Conservation (phyloP, 2,888 invertebrate genomes). For the Temnothorax rugatulus region DNA sequence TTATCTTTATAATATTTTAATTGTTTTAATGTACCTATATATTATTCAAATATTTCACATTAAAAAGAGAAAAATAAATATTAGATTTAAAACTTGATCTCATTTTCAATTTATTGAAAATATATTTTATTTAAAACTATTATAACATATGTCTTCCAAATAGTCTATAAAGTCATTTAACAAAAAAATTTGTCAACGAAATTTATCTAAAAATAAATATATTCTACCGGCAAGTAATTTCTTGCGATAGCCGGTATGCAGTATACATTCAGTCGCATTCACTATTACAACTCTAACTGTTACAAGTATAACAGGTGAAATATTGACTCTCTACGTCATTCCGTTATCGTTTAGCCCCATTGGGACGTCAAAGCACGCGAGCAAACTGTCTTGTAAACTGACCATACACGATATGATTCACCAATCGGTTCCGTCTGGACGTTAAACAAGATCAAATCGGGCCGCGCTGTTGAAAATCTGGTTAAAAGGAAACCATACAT, state of each 20-base stretch:
- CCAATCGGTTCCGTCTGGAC: conserved; percentile 69
- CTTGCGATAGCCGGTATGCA: not conserved
- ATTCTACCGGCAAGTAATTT: not conserved
- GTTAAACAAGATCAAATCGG: conserved; percentile 62
- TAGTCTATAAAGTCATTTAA: not conserved
- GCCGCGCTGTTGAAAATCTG: conserved; percentile 65
- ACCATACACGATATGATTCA: conserved; percentile 56
- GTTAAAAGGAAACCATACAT: conserved; percentile 69
- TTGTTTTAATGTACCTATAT: not conserved
- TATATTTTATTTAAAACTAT: not conserved
- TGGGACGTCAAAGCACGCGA: conserved; percentile 22
- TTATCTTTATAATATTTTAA: not conserved
- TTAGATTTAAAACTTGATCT: not conserved
- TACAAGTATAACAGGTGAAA: not conserved
- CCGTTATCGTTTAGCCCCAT: not conserved
- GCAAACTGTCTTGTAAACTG: conserved; percentile 70
- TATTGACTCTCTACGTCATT: conserved; percentile 21
- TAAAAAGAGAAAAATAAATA: not conserved
- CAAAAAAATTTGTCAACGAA: not conserved
- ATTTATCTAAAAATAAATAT: not conserved
- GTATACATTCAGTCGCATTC: not conserved
- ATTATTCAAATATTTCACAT: conserved; percentile 9
- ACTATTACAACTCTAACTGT: not conserved
- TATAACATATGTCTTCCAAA: not conserved
- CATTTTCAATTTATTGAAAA: not conserved